Evolutionary conservation across 2,797 vertebrate species (phyloP), one percentile per base, ranked within the genome.

Genomic region (Argyrosomus regius): DNA sequence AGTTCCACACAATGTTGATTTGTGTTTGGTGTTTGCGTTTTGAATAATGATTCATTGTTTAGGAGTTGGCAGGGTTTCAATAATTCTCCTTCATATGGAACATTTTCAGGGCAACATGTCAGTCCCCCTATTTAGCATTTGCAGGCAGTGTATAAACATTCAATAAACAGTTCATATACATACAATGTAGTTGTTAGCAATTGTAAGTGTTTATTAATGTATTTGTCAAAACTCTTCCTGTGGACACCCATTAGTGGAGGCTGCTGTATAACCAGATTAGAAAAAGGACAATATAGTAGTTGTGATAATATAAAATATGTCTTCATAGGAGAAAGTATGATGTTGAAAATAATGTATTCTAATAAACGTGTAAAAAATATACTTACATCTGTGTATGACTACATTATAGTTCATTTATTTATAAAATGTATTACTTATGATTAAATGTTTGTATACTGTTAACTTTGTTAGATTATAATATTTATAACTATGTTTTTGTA

Each of bases 1-100:
- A 4, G 59, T 1, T 71, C 49, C 56, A 60, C 46, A 86, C 73
- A 75, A 41, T 60, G 73, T 11, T 56, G 69, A 60, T 5, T 35
- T 66, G 74, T 60, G 54, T 24, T n/a, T 2, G 54, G 31, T 35
- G 31, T 7, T 35, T 35, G 31, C 4, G 6, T 7, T 35, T 35
- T 35, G 12, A 28, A 65, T 53, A 62, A 68, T 24, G 65, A 61
- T 1, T 53, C 24, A 18, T 54, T 88, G 31, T 57, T 26, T 16
- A 8, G 16, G 43, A n/a, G 45, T 11, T 43, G 72, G 57, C 45
- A 17, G 1, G 0, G 9, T 18, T 57, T 65, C 75, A 80, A 17
- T 17, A 0, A 8, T 17, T 66, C 57, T 66, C 16, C 20, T 18
- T 49, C 22, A 17, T 52, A 5, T 11, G 17, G 57, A 45, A 45